A percentile compares a stretch with the other conserved stretches of the same genome.
These are phyloP conservation scores for Pelodiscus sinensis DNA, from an alignment of 2,113 vertebrate genomes.

Conservation along the genomic window DNA sequence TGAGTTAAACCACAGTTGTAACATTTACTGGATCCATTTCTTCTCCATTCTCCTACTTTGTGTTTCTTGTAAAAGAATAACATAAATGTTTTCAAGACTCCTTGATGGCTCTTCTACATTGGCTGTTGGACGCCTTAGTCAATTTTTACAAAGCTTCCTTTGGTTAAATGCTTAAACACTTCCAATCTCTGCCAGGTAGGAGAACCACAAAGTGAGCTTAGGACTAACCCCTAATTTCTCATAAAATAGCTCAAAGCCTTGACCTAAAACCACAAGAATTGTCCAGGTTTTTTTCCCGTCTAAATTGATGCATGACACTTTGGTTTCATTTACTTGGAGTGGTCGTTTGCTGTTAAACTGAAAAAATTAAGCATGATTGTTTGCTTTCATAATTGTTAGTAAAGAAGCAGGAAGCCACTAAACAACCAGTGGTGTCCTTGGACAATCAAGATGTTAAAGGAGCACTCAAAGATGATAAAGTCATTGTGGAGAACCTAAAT, in stretches of 20 bases:
- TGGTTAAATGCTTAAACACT: background rate
- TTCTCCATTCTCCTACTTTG: background rate
- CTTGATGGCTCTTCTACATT: background rate
- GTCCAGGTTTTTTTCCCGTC: background rate
- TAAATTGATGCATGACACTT: background rate
- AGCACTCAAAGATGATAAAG: no score
- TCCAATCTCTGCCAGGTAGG: background rate
- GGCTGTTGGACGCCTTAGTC: background rate
- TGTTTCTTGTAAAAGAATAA: constrained; percentile 5
- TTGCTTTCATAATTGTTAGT: background rate
- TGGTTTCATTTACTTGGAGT: background rate
- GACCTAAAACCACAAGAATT: background rate
- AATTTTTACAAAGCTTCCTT: background rate
- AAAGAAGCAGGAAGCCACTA: background rate
- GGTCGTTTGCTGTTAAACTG: background rate
- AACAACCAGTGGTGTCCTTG: no score
- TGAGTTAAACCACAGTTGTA: background rate
- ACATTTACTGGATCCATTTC: constrained; percentile 36
- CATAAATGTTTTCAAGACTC: background rate
- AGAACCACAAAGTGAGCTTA: background rate
- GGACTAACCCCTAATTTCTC: rapidly evolving
- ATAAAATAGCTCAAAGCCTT: background rate
- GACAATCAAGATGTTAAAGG: no score
- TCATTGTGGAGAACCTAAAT: no score
- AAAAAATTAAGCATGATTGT: background rate